These are phyloP conservation scores for Epinephelus lanceolatus DNA, from an alignment of 2,113 vertebrate species.

Conservation along the genomic window DNA sequence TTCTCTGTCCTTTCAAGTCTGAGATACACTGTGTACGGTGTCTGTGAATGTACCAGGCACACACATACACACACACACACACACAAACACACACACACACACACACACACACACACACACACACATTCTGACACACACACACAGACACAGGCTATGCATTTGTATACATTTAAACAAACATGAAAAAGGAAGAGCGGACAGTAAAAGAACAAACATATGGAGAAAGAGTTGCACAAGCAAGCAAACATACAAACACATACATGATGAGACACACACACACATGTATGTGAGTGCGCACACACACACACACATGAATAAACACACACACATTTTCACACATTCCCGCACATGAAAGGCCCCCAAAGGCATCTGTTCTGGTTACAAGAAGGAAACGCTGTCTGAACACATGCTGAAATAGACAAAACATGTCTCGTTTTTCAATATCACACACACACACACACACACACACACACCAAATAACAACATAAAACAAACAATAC, in stretches of 20 bases:
- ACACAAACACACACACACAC: constrained; percentile 42
- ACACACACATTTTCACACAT: constrained; percentile 77
- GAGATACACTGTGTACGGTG: constrained; percentile 79
- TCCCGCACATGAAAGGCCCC: constrained; percentile 83
- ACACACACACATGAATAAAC: constrained; percentile 43
- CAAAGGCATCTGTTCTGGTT: constrained; percentile 84
- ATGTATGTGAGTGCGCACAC: background rate
- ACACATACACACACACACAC: constrained; percentile 38
- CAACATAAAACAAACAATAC: constrained; percentile 39
- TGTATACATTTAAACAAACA: constrained; percentile 65
- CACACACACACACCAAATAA: constrained; percentile 28
- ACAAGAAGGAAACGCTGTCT: constrained; percentile 85
- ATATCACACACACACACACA: constrained; percentile 58
- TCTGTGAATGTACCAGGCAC: constrained; percentile 77
- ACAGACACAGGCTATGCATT: constrained; percentile 34
- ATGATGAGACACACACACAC: constrained; percentile 38
- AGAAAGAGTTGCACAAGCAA: constrained; percentile 52
- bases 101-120: constrained; percentile 11
- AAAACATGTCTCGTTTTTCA: constrained; percentile 85
- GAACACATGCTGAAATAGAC: constrained; percentile 86
- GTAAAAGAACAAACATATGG: constrained; percentile 60
- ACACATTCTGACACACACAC: constrained; percentile 33
- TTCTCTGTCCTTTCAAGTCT: constrained; percentile 80
- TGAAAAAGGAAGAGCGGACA: constrained; percentile 44
- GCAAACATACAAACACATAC: constrained; percentile 54